Conservation (phyloP, 2,797 vertebrate genomes). For the Acestrorhynchus altus region DNA sequence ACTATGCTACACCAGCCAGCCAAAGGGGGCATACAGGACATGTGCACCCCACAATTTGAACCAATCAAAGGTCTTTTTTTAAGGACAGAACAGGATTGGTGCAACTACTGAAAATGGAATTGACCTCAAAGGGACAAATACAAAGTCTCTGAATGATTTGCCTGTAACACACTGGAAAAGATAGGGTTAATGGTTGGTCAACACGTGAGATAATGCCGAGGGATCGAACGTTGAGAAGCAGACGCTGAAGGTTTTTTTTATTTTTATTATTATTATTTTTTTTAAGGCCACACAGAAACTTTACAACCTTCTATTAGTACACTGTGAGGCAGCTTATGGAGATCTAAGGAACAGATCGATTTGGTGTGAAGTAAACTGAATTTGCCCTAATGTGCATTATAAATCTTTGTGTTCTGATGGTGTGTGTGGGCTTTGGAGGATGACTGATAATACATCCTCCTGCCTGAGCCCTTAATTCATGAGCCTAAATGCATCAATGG, state of each 20-base stretch:
- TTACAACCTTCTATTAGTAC: constrained; percentile 72
- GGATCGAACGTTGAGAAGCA: constrained; percentile 25
- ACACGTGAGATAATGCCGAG: constrained; percentile 52
- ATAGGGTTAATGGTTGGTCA: constrained; percentile 21
- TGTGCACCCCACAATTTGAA: too few species aligned
- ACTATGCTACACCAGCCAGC: too few species aligned
- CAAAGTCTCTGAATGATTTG: neutral
- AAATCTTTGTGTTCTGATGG: constrained; percentile 42
- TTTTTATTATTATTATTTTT: too few species aligned
- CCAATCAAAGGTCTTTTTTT: too few species aligned
- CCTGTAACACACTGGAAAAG: neutral
- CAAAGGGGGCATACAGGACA: too few species aligned
- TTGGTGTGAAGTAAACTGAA: constrained; percentile 56
- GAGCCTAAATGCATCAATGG: constrained; percentile 44
- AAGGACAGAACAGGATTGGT: too few species aligned
- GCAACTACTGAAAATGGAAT: too few species aligned
- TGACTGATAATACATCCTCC: constrained; percentile 39
- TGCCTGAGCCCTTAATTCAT: constrained; percentile 44
- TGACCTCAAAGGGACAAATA: too few species aligned
- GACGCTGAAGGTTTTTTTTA: constrained; percentile 72
- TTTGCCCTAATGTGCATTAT: constrained; percentile 50
- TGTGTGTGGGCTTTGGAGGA: constrained; percentile 42
- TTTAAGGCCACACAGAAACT: constrained; percentile 76
- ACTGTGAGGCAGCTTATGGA: constrained; percentile 68
- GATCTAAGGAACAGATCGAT: constrained; percentile 74